Base-by-base conservation (phyloP, 2,113 vertebrate genomes). In the Uria aalge region DNA sequence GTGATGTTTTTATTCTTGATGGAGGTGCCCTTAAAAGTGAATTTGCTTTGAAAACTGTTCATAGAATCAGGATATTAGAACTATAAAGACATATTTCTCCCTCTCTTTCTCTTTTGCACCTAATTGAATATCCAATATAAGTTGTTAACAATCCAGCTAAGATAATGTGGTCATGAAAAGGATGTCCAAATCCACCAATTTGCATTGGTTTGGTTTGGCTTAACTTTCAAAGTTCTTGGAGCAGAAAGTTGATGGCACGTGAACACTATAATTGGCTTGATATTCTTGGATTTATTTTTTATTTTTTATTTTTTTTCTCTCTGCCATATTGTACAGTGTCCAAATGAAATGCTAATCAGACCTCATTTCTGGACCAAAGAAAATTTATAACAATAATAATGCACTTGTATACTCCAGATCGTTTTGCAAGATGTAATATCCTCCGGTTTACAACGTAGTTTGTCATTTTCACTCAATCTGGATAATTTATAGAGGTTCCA, bases 131-230 rank as follows among this genome's bases (percentile, higher is more conserved):
- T 99, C 98, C 98, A 98, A 99, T 98, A 98, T 98, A 99, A 99
- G 98, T 98, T 97, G 97, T 98, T 98, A 98, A 97, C 96, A 97
- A 97, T 98, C 98, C 98, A 98, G 94, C 98, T 98, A 98, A 97
- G 98, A 99, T 97, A 99, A 99, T 98, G 98, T 98, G 99, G 98
- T 99, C 97, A 90, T 97, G 98, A 98, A 98, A 99, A 99, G 98
- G 98, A 98, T 98, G 98, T 98, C 98, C 97, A 98, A 98, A 98
- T 98, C 98, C 97, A 98, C 98, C 98, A 98, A 98, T 98, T 99
- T 98, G 98, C 97, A 98, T 98, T 98, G 99, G 98, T 99, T 98
- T 98, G 98, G 98, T 98, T 99, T 99, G 99, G 99, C 99, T 97
- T 95, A 95, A 97, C 76, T 97, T 98, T 98, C 97, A 98, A 98